phyloP scores from a whole-genome alignment of 2,888 invertebrate genomes.

The Eupithecia tripunctaria region DNA sequence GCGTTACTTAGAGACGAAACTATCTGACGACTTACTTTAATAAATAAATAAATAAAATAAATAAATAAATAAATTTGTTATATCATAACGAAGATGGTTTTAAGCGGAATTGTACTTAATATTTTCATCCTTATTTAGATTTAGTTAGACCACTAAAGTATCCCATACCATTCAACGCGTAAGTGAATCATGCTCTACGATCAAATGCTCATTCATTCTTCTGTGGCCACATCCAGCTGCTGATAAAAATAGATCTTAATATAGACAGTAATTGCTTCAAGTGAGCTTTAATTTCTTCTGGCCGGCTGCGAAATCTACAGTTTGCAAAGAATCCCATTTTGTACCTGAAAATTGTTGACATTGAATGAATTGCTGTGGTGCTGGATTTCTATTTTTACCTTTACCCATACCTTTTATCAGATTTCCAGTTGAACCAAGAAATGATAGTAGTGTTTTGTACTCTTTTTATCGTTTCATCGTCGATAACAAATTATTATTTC shows the following conservation, averaged over 20 bases:
- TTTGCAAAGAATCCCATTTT: neutral
- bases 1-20: too few relatives aligned
- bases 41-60: too few relatives aligned
- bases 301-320: conserved; percentile 39
- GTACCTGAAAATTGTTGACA: conserved; percentile 1
- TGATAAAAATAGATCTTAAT: conserved; percentile 40
- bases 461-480: too few relatives aligned
- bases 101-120: too few relatives aligned
- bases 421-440: too few relatives aligned
- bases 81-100: too few relatives aligned
- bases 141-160: neutral
- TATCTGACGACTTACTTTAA: too few relatives aligned
- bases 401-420: neutral
- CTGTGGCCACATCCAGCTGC: conserved; percentile 31
- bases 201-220: neutral
- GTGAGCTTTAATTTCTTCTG: conserved; percentile 63
- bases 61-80: too few relatives aligned
- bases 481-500: too few relatives aligned
- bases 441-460: too few relatives aligned
- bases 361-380: neutral
- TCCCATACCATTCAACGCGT: neutral
- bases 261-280: conserved; percentile 64
- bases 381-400: neutral
- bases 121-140: neutral
- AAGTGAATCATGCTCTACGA: conserved; percentile 6